Base-by-base conservation (phyloP, 1,140 invertebrate genomes). In the Odontomachus brunneus region DNA sequence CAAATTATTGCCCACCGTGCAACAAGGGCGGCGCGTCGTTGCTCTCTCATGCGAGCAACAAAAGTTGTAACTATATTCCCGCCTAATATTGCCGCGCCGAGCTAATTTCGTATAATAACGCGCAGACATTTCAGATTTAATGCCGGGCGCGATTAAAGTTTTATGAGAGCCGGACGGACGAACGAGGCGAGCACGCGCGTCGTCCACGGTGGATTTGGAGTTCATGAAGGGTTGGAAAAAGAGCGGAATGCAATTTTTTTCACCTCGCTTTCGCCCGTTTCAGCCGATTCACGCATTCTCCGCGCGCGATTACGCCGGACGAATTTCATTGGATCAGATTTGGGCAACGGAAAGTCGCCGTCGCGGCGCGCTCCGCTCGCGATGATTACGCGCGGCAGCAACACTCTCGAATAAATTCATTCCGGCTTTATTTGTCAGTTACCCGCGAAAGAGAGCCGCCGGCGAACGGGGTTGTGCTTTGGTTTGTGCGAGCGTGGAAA, bases 71-170 rank as follows among this genome's bases (percentile, higher is more conserved):
- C 75, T 71, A 51, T 67, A 80, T 80, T 71, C 51, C 51, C 75
- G 75, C 75, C 65, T 80, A 80, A 80, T 80, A 80, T 80, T 33
- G 51, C 65, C 75, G 66, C 75, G 51, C 65, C 51, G 75, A 80
- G 75, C 75, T 80, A 80, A 80, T 80, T 71, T 24, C 75, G 65
- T 71, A 80, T 80, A 80, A 80, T 80, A 80, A 80, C 53, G 51
- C 66, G 53, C 75, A 80, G 75, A 71, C 75, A 71, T 71, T 80
- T 80, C 65, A 38, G 51, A 33, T 69, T 80, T 80, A 80, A 80
- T 80, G 33, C 33, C 19, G 17, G 75, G 38, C 29, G 65, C 22
- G 65, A 53, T 80, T 71, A 80, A 80, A 80, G 75, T 80, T 80
- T 80, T 80, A 80, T 51, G n/a, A n/a, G n/a, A n/a, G n/a, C n/a